Evolutionary conservation across 2,888 invertebrate genomes (phyloP).

Genomic region (Lingula anatina): DNA sequence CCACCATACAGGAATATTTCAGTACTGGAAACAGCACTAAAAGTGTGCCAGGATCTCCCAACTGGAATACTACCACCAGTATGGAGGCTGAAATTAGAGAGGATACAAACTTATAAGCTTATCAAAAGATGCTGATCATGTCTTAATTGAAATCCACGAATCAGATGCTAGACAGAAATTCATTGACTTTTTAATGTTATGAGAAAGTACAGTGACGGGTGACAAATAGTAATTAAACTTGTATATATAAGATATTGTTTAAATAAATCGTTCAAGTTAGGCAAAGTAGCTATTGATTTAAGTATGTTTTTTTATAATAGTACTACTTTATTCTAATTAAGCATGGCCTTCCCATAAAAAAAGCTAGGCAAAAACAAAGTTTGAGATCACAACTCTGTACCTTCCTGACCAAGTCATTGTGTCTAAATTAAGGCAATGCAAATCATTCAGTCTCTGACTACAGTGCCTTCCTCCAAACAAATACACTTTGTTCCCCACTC

Average conservation of each 20-base stretch:
- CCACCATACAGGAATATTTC: constrained; percentile 44
- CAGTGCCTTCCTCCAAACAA: constrained; percentile 54
- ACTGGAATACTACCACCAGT: constrained; percentile 28
- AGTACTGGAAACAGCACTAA: constrained; percentile 32
- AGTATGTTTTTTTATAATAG: too few species aligned
- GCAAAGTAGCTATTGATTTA: too few species aligned
- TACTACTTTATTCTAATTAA: too few species aligned
- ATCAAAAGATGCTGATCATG: too few species aligned
- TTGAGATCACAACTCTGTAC: too few species aligned
- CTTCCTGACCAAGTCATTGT: constrained; percentile 52
- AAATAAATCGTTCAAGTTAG: too few species aligned
- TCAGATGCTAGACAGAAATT: too few species aligned
- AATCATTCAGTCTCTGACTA: constrained; percentile 49
- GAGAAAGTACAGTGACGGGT: neutral
- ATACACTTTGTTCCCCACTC: constrained; percentile 37
- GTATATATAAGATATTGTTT: neutral
- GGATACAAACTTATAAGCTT: too few species aligned
- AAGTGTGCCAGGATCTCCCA: constrained; percentile 51
- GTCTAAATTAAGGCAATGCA: constrained; percentile 51
- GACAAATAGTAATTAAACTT: neutral
- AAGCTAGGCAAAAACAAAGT: too few species aligned
- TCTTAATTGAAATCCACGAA: too few species aligned
- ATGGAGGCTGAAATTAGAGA: constrained; percentile 29
- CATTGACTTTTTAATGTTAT: too few species aligned
- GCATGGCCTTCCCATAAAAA: too few species aligned